Evolutionary conservation across 2,888 invertebrate genomes (phyloP).

Genomic region (Eristalinus sepulchralis): DNA sequence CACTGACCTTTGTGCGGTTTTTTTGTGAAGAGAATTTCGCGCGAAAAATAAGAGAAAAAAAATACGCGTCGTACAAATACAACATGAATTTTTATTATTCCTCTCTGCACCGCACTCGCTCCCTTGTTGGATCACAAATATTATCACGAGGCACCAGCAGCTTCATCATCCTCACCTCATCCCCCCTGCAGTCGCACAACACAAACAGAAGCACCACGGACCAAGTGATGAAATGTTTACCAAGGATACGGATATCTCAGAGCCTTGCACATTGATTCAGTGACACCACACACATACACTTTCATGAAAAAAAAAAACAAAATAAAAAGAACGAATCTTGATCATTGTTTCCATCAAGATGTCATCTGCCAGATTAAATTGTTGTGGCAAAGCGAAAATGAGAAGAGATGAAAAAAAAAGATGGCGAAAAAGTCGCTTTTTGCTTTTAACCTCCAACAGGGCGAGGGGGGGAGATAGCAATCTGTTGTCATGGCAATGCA

Average conservation of each 20-base stretch:
- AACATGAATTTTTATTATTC: slow-evolving; percentile 23
- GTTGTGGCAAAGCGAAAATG: slow-evolving; percentile 47
- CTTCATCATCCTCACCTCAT: not conserved
- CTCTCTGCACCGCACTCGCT: not conserved
- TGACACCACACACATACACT: not conserved
- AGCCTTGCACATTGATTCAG: slow-evolving; percentile 14
- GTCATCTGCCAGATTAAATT: slow-evolving; percentile 50
- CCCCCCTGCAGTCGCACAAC: not conserved
- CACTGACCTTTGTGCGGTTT: slow-evolving; percentile 51
- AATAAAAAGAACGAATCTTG: slow-evolving; percentile 18
- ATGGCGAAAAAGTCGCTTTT: not conserved
- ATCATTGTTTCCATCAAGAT: slow-evolving; percentile 53
- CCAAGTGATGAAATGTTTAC: slow-evolving; percentile 37
- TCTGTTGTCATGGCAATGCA: not conserved
- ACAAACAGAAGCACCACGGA: not conserved
- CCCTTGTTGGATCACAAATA: not conserved
- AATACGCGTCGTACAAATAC: not conserved
- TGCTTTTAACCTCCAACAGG: not conserved
- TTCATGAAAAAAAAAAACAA: not conserved
- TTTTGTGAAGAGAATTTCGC: not conserved
- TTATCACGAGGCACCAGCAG: not conserved
- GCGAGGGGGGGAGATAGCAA: not conserved
- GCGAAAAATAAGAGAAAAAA: not conserved
- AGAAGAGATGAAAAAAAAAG: not conserved
- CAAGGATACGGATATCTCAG: slow-evolving; percentile 43